Evolutionary conservation across 2,113 vertebrate species (phyloP), one percentile per base, ranked within the genome.

Genomic region (Leptodactylus fuscus): DNA sequence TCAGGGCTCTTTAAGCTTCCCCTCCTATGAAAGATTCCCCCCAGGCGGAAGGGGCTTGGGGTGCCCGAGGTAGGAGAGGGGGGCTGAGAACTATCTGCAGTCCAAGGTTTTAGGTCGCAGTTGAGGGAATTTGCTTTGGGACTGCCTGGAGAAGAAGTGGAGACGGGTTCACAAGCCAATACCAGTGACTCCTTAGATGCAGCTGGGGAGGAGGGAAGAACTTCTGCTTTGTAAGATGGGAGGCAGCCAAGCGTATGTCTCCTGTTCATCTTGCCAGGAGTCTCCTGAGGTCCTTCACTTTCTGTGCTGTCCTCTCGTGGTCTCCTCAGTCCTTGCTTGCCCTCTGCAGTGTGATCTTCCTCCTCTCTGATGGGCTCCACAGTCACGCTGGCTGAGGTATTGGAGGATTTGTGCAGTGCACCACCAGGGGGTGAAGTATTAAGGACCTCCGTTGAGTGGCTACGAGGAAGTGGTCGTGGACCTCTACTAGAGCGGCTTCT

Each of bases 11-110:
- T 32, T 0, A 10, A 15, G 7, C 15, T 58, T 20, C n/a, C 32
- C 44, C 74, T 81, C 62, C 49, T 85, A 22, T 34, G 44, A 81
- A 88, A 82, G 16, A 85, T 48, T 16, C 29, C 65, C 16, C 62
- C 34, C 15, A 87, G 36, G 55, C 36, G 69, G 55, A 73, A 48
- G 18, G 77, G 10, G 0, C 7, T 9, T 34, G 87, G 70, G 13
- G 36, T 3, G 8, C 36, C 36, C 0, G 73, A 49, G 8, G 76
- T 44, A 4, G 27, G 24, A 1, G 1, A 65, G 48, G n/a, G 2
- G n/a, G 5, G 41, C 24, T 48, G 74, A 16, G 44, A 20, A 65
- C 12, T 36, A 46, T 75, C 70, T 16, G 27, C 15, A 46, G 49
- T 46, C 10, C 34, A 49, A 12, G 46, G 48, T 49, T 46, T 73